Evolutionary conservation across 2,113 vertebrate species (phyloP).

Genomic region (Epinephelus moara): DNA sequence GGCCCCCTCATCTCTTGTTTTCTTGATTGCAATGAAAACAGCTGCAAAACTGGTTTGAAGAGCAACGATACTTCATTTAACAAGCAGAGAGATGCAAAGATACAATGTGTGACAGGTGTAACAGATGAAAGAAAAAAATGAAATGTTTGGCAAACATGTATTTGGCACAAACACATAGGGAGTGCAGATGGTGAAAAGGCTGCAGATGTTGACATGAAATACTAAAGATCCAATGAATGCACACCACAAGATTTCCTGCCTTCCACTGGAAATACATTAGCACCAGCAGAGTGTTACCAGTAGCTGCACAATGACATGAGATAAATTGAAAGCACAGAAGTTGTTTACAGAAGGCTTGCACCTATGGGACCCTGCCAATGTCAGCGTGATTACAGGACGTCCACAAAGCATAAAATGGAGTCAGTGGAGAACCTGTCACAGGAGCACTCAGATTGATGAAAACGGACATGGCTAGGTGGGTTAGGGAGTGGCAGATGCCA

Average conservation of each 20-base stretch:
- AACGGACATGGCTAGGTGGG: slow-evolving; percentile 33
- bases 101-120: background rate
- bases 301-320: slow-evolving; percentile 22
- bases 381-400: slow-evolving; percentile 51
- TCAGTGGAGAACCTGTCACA: slow-evolving; percentile 46
- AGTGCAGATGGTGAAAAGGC: slow-evolving; percentile 24
- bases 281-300: slow-evolving; percentile 4
- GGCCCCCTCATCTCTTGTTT: background rate
- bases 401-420: slow-evolving; percentile 56
- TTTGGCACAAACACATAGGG: slow-evolving; percentile 33
- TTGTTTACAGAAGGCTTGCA: slow-evolving; percentile 40
- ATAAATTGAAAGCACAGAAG: slow-evolving; percentile 39
- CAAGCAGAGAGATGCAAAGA: background rate
- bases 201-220: slow-evolving; percentile 52
- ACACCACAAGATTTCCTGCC: background rate
- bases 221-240: slow-evolving; percentile 14
- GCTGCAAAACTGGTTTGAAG: background rate
- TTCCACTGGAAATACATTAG: slow-evolving; percentile 36
- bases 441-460: slow-evolving; percentile 57
- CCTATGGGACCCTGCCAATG: slow-evolving; percentile 24
- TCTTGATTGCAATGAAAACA: slow-evolving; percentile 8
- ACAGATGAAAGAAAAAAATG: background rate
- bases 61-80: background rate
- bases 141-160: slow-evolving; percentile 19
- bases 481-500: slow-evolving; percentile 52